Base-by-base conservation (phyloP, 2,888 invertebrate species). In the Stenurella melanura region DNA sequence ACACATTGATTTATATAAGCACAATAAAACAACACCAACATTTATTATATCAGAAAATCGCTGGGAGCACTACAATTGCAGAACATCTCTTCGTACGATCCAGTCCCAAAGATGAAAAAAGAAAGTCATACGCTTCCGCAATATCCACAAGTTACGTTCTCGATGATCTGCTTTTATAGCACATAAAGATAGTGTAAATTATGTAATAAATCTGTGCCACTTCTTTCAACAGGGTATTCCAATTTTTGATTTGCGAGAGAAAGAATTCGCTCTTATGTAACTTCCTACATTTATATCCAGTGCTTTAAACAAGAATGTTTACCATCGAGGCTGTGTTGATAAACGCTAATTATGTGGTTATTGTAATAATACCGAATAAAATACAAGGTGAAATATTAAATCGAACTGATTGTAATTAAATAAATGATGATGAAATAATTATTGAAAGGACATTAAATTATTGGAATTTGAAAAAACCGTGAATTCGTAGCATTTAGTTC, bases 101-200 rank as follows among this genome's bases (percentile, higher is more conserved):
- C n/a, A 6, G n/a, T 50, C 7, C 50, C 50, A 50, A 50, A 38
- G 50, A 50, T 77, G 77, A 74, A 76, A 77, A 74, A 77, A 80
- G 80, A 77, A 80, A 78, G 76, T 77, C 66, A 11, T 42, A 18
- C 19, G 50, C 58, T 75, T 71, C 70, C 73, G 54, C 11, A n/a
- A 50, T 60, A 70, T 58, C 17, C 42, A 19, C 58, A 30, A 54
- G 26, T 34, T 69, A 30, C 58, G 30, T 11, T 58, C 17, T 11
- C 10, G 69, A 57, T 57, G n/a, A 26, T 26, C 56, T 54, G 18
- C 38, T 63, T 38, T 42, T 42, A 42, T 18, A 50, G 17, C 42
- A 38, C 12, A 66, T 66, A 38, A 12, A 58, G 10, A 38, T 38
- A 19, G 12, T 34, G 18, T 30, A 17, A n/a, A 11, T 64, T 34